Percentiles rank a stretch among this genome's conserved stretches.
These are phyloP conservation scores for Zaprionus tsacasi DNA, from an alignment of 1,140 invertebrate species.

Conservation along the genomic window DNA sequence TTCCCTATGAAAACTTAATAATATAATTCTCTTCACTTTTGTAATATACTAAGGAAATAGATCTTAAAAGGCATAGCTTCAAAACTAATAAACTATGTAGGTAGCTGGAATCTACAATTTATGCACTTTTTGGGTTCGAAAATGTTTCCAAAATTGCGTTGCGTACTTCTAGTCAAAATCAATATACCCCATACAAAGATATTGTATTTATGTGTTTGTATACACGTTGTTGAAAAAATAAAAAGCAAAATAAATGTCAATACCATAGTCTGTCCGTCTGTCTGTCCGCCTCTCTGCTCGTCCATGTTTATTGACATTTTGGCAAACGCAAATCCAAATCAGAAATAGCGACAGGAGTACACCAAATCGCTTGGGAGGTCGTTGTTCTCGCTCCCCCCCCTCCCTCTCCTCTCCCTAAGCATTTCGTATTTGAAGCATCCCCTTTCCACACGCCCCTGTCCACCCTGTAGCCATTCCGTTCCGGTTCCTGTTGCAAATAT, in stretches of 20 bases:
- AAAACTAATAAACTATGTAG: no score
- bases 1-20: no score
- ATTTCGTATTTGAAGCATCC: background rate
- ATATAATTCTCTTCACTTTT: no score
- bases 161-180: no score
- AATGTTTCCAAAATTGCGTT: no score
- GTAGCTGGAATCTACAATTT: no score
- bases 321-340: constrained; percentile 75
- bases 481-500: constrained; percentile 48
- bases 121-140: no score
- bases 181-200: no score
- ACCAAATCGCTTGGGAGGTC: constrained; percentile 60
- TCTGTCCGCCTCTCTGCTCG: constrained; percentile 21
- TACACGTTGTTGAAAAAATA: constrained; percentile 48
- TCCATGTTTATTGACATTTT: constrained; percentile 79
- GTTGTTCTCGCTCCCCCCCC: constrained; percentile 26
- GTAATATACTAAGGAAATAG: no score
- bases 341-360: constrained; percentile 52
- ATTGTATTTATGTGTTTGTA: background rate
- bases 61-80: no score
- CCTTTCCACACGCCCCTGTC: constrained; percentile 6
- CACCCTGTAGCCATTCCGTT: constrained; percentile 15
- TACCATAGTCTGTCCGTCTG: constrained; percentile 33
- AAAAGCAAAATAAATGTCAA: constrained; percentile 73
- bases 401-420: background rate